Percentiles rank a stretch among this genome's conserved stretches.
Evolutionary conservation across 92 coral and sea anemone species (phyloP).

Genomic region (Parazoanthus darwini): DNA sequence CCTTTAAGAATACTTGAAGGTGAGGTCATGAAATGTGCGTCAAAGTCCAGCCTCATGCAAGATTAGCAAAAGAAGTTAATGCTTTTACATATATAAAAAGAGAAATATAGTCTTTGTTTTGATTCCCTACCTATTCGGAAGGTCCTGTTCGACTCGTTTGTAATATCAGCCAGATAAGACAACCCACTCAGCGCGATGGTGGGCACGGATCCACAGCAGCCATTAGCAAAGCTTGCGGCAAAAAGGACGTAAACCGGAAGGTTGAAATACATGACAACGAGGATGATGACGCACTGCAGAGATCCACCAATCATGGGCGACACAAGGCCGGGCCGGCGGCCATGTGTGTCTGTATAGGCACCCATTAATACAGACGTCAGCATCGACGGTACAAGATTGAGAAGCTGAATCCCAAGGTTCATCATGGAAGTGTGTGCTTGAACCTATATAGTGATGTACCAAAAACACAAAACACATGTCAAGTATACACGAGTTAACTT

Average conservation of each 20-base stretch:
- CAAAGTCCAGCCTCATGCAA: too few species aligned
- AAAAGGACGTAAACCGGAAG: neutral
- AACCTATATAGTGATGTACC: neutral
- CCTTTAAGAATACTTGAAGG: too few species aligned
- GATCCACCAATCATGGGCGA: neutral
- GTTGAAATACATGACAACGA: neutral
- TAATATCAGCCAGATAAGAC: conserved; percentile 15
- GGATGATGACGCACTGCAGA: conserved; percentile 16
- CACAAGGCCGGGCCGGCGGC: conserved; percentile 4
- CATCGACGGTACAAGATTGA: conserved; percentile 4
- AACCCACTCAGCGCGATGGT: neutral
- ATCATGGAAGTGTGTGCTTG: conserved; percentile 16
- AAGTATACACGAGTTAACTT: too few species aligned
- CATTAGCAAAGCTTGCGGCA: conserved; percentile 13
- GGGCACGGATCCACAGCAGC: conserved; percentile 5
- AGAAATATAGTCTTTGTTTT: neutral
- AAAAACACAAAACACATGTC: neutral
- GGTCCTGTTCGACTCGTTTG: neutral
- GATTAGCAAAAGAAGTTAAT: too few species aligned
- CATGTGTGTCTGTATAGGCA: conserved; percentile 8
- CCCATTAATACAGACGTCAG: neutral
- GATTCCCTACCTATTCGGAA: neutral
- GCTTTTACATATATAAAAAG: too few species aligned
- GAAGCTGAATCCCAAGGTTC: conserved; percentile 2
- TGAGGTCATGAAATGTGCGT: too few species aligned